Evolutionary conservation across 2,113 vertebrate genomes (phyloP), one percentile per base, ranked within the genome.

Genomic region (Syngnathoides biaculeatus): DNA sequence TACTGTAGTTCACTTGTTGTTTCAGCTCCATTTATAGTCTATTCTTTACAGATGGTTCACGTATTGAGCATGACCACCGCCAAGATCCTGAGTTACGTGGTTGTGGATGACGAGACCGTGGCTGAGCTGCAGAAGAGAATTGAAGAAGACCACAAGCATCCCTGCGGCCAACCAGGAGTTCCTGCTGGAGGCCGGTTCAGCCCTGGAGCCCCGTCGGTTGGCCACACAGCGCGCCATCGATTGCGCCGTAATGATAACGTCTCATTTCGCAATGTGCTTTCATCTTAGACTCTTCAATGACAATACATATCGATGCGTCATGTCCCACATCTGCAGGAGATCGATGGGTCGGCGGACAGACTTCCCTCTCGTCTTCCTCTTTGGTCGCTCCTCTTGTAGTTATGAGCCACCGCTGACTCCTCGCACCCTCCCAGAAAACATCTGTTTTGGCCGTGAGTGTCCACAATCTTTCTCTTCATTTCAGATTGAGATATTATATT

Each of bases 31-130:
- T n/a, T n/a, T 22, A 17, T 30, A 15, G 38, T 61, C 11, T 61
- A 8, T 24, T 40, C 58, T n/a, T 30, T 22, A 69, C 68, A 99
- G 97, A 87, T 98, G 86, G 93, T 99, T 71, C 95, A 94, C 2
- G 92, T 99, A 80, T 85, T 99, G 65, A 97, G 98, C 88, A 99
- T 99, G 97, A 95, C 95, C 72, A 94, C 95, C 1, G 95, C 95
- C 53, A 91, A 92, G 60, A 90, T 95, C 48, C 92, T 94, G 45
- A 94, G 93, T 1, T 99, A 98, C 56, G 86, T 94, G 0, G 92
- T 99, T 61, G 83, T 89, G 0, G 92, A 92, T 10, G 87, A 92
- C 0, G 96, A 98, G 65, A 94, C 90, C 7, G 92, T 98, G 67
- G 93, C 94, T 42, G 89, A 91, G 17, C 79, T 99, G 68, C 96